phyloP scores from a whole-genome alignment of 1,140 invertebrate species.

The Calephelis nemesis region DNA sequence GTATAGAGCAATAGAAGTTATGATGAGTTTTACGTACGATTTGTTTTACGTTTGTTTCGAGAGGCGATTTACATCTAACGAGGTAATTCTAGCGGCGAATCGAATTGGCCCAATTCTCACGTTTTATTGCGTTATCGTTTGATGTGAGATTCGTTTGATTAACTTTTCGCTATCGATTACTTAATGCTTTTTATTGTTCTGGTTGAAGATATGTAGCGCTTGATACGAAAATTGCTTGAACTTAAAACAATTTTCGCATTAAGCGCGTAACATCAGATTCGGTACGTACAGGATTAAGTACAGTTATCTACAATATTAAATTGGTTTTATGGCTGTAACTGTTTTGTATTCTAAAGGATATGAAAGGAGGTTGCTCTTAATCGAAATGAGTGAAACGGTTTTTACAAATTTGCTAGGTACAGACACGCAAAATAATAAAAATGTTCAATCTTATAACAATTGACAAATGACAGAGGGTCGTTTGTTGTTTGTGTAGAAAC shows the following conservation, averaged over 20 bases:
- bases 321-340: no score
- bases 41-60: conserved; percentile 65
- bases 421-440: no score
- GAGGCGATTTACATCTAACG: conserved; percentile 69
- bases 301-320: background rate
- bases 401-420: no score
- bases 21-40: conserved; percentile 36
- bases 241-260: conserved; percentile 4
- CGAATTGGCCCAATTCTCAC: conserved; percentile 67
- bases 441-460: no score
- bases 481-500: no score
- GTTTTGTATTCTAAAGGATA: no score
- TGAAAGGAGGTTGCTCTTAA: no score
- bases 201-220: conserved; percentile 23
- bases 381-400: no score
- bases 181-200: conserved; percentile 43
- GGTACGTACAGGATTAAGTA: background rate
- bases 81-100: conserved; percentile 52
- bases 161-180: conserved; percentile 55
- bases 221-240: conserved; percentile 15
- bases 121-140: conserved; percentile 69
- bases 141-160: conserved; percentile 55
- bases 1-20: conserved; percentile 14
- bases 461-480: no score
- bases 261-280: conserved; percentile 10